Base-by-base conservation (phyloP, 2,888 invertebrate genomes). In the Portevinia maculata region DNA sequence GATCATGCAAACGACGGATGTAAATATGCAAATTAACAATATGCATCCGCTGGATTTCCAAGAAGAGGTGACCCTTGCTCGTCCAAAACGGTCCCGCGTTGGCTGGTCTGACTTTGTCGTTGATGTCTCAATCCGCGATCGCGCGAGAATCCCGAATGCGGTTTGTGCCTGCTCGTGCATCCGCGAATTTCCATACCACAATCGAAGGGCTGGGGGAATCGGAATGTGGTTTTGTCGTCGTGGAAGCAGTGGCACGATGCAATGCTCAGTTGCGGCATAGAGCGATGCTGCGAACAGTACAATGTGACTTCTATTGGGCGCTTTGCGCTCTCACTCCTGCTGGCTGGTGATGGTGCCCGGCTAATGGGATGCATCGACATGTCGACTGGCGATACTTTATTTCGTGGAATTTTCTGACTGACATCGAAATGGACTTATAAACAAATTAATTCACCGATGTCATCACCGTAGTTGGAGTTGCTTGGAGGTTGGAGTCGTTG, bases 141-240 rank as follows among this genome's bases (percentile, higher is more conserved):
- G 79, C 73, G 74, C 78, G 79, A 53, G 84, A 75, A 74, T 65
- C 84, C 84, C 78, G 73, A 85, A 84, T 75, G 74, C 57, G 83
- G 83, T 78, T 78, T 83, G 65, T 70, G 24, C 46, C 46, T 79
- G 41, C 81, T 83, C 65, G 87, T 85, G 85, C 87, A 86, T 85
- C 85, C 87, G 87, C 88, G 89, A 88, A 89, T 89, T 89, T 89
- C 88, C 89, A 89, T 89, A 88, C 89, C 88, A 89, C 88, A 89
- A 87, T 85, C 79, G 84, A 85, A 85, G 48, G 62, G 44, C 44
- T 17, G 79, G 65, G 79, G 85, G 84, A 76, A 75, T 85, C 60
- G 79, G 85, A 79, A 78, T 76, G 85, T 76, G 76, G 60, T 65
- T 65, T 17, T 32, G 19, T 34, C 13, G 57, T 84, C 48, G 83